A percentile compares a stretch with the other conserved stretches of the same genome.
These are phyloP conservation scores for Nannoperca obscura DNA, from an alignment of 2,797 vertebrate species.

Conservation along the genomic window DNA sequence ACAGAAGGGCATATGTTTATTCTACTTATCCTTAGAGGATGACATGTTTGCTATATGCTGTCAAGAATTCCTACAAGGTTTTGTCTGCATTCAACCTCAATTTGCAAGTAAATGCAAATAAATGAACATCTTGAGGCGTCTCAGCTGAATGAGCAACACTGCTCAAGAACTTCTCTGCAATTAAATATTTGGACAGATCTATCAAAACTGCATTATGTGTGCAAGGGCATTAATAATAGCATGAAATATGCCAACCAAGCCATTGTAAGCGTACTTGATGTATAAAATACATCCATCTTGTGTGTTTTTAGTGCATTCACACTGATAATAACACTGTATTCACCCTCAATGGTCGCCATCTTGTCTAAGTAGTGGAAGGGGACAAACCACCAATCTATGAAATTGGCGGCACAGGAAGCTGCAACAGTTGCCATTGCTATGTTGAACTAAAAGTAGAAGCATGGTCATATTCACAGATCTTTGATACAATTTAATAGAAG, in stretches of 20 bases:
- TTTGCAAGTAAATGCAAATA: not conserved
- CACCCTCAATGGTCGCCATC: too few relatives aligned
- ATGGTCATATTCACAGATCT: too few relatives aligned
- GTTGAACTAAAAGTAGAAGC: too few relatives aligned
- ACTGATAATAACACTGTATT: too few relatives aligned
- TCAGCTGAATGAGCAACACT: not conserved
- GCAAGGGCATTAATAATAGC: slow-evolving; percentile 3
- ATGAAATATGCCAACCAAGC: slow-evolving; percentile 17
- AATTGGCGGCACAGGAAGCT: too few relatives aligned
- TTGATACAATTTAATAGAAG: too few relatives aligned
- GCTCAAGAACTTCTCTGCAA: not conserved
- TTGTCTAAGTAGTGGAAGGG: too few relatives aligned
- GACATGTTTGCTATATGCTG: not conserved
- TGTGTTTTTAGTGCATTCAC: slow-evolving; percentile 3
- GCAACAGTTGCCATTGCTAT: too few relatives aligned
- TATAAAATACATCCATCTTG: slow-evolving; percentile 9
- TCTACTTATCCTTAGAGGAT: not conserved
- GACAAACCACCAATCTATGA: too few relatives aligned
- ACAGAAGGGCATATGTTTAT: not conserved
- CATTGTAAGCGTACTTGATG: not conserved
- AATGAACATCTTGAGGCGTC: slow-evolving; percentile 15
- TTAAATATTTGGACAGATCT: not conserved
- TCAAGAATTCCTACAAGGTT: not conserved
- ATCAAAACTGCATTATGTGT: not conserved
- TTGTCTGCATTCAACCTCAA: not conserved